Percentiles rank a stretch among this genome's conserved stretches.
These are phyloP conservation scores for Danio choprae DNA, from an alignment of 2,797 vertebrate genomes.

Conservation along the genomic window DNA sequence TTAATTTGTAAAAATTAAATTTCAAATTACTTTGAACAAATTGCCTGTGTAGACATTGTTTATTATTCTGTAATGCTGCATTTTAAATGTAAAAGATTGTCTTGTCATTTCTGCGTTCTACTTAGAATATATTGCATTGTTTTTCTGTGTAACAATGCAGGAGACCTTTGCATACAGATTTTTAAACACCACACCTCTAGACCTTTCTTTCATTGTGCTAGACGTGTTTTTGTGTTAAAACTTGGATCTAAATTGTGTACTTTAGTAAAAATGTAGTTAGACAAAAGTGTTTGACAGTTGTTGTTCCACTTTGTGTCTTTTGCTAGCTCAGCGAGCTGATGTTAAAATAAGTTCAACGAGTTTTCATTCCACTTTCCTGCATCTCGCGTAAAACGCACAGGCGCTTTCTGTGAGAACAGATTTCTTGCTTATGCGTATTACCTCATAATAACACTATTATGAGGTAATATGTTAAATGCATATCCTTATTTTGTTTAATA, in stretches of 20 bases:
- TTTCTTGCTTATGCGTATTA: neutral
- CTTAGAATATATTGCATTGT: no score
- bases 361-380: neutral
- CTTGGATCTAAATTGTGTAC: neutral
- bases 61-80: no score
- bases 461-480: neutral
- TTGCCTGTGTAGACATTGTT: no score
- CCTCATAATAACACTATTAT: neutral
- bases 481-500: neutral
- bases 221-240: neutral
- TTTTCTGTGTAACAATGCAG: no score
- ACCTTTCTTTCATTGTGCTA: neutral
- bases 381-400: neutral
- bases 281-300: neutral
- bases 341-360: neutral
- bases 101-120: no score
- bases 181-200: no score
- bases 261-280: neutral
- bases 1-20: no score
- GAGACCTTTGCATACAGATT: no score
- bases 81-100: no score
- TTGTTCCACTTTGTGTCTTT: neutral
- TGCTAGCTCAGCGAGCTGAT: neutral
- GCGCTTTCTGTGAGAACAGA: neutral
- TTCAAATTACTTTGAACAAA: no score